Conservation (phyloP, 2,888 invertebrate genomes). For the Oscheius myriophilus region DNA sequence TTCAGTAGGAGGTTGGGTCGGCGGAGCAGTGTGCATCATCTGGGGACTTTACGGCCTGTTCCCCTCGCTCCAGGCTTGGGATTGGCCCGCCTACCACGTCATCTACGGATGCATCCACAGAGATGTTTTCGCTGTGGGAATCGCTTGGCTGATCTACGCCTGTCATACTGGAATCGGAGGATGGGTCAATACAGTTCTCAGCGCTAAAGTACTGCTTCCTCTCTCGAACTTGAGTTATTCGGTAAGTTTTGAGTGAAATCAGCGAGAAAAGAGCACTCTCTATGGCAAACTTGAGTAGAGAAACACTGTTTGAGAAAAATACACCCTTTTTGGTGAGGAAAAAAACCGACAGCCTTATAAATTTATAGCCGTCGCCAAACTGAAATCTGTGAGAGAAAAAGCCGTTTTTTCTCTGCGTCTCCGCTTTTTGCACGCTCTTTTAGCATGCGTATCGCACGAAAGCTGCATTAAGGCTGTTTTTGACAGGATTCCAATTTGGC, state of each 20-base stretch:
- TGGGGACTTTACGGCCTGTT: slow-evolving; percentile 69
- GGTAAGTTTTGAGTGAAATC: slow-evolving; percentile 39
- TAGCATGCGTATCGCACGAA: no score
- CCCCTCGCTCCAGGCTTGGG: slow-evolving; percentile 68
- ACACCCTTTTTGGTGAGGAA: no score
- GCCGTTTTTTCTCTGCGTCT: no score
- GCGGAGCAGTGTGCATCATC: slow-evolving; percentile 50
- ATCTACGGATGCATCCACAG: slow-evolving; percentile 69
- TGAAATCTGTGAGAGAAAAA: no score
- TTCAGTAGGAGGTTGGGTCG: slow-evolving; percentile 54
- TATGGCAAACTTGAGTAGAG: no score
- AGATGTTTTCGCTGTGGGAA: slow-evolving; percentile 68
- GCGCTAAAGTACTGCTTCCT: slow-evolving; percentile 64
- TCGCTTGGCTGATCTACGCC: slow-evolving; percentile 70
- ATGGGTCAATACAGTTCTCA: slow-evolving; percentile 64
- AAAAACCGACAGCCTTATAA: no score
- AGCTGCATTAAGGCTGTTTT: no score
- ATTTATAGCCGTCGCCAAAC: no score
- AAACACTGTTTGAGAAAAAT: no score
- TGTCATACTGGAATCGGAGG: slow-evolving; percentile 70
- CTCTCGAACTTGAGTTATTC: slow-evolving; percentile 69
- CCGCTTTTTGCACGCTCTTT: no score
- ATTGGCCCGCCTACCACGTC: slow-evolving; percentile 68
- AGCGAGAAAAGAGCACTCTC: no score
- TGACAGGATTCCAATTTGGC: no score